Evolutionary conservation across 2,113 vertebrate genomes (phyloP), one percentile per base, ranked within the genome.

Genomic region (Macquaria australasica): DNA sequence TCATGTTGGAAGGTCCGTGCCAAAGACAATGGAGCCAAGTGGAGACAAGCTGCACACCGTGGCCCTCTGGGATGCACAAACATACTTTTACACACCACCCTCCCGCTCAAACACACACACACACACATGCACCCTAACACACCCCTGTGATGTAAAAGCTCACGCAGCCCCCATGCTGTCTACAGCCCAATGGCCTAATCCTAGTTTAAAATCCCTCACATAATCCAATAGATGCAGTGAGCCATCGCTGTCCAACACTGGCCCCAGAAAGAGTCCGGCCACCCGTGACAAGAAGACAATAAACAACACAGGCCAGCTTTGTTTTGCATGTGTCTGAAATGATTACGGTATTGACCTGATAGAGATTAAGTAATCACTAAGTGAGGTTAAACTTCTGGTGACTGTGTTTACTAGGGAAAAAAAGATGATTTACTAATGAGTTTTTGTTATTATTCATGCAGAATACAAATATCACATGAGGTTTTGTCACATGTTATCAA

Each of bases 221-320:
- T 98, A 98, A 99, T 98, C 97, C 97, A 96, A 93, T 95, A 97
- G 96, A 97, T 94, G 95, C 94, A 93, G 93, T 90, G 94, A 96
- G 94, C 93, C 94, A 93, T 97, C 95, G 92, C 94, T 94, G 95
- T 95, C 96, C 96, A 94, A 94, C 91, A 81, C 81, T 83, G 92
- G 84, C 93, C 94, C 91, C 77, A 69, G 74, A 64, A 23, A 69
- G 84, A 76, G 71, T 83, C 85, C 90, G 93, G 90, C 88, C 90
- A 85, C 94, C 92, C 89, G 12, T 21, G 74, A 89, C 90, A 88
- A 81, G 85, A 79, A 82, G 72, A 91, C 88, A 90, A 88, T 67
- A 79, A 90, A 86, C 88, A 89, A 69, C 45, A 75, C 62, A 71
- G 62, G 37, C 31, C 18, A n/a, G 28, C 79, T 88, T 93, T 90